A percentile compares a stretch with the other conserved stretches of the same genome.
Evolutionary conservation across 2,797 vertebrate species (phyloP).

Genomic region (Streptopelia turtur): DNA sequence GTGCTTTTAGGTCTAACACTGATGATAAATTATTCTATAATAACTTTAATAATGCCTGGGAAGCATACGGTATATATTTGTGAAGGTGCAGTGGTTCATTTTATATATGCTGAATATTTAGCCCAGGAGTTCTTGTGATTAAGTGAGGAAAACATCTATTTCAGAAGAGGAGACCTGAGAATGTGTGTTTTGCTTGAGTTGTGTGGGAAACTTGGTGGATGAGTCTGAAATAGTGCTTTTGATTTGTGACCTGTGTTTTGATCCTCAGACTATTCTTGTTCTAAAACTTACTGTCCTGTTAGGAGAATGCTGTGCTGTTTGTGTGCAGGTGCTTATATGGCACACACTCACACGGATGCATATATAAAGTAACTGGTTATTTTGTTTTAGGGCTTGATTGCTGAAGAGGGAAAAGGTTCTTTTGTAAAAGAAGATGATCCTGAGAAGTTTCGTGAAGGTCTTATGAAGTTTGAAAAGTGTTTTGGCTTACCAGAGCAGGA

Average conservation of each 20-base stretch:
- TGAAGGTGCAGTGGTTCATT: not conserved
- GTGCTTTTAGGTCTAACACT: not conserved
- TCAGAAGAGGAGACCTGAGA: not conserved
- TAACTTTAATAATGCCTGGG: not conserved
- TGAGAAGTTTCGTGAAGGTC: constrained; percentile 93
- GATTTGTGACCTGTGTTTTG: not conserved
- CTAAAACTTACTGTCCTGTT: not conserved
- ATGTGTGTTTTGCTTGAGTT: not conserved
- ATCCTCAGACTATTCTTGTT: not conserved
- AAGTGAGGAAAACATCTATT: not conserved
- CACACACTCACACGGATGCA: not conserved
- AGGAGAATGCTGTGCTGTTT: not conserved
- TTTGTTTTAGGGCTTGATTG: constrained; percentile 90
- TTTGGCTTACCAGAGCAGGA: constrained; percentile 91
- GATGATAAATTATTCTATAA: not conserved
- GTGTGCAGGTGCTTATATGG: not conserved
- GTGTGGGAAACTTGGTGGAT: not conserved
- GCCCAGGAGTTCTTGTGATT: not conserved
- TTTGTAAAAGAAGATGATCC: constrained; percentile 92
- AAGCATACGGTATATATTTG: not conserved
- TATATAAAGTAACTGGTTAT: not conserved
- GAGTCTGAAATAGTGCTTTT: not conserved
- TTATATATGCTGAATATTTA: not conserved
- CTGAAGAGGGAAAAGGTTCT: constrained; percentile 91
- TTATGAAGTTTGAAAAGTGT: constrained; percentile 93